Evolutionary conservation across 1,140 invertebrate species (phyloP).

Genomic region (Liolophura sinensis): DNA sequence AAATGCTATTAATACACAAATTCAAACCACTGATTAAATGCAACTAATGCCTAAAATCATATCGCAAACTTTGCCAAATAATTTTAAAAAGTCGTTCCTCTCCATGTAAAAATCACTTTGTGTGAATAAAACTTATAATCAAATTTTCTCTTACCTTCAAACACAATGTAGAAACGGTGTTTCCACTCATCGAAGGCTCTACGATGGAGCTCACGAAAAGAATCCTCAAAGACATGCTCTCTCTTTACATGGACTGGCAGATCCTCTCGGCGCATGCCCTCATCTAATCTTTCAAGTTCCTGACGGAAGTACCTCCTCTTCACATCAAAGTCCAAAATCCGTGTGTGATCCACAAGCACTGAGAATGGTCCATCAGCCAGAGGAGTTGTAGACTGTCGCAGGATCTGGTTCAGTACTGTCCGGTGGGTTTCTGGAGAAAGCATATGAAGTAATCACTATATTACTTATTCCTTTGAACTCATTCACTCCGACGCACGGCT

Average conservation of each 20-base stretch:
- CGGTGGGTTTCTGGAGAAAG: slow-evolving; percentile 77
- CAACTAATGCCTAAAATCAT: no score
- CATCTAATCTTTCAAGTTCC: slow-evolving; percentile 75
- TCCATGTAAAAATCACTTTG: no score
- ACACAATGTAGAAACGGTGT: slow-evolving; percentile 92
- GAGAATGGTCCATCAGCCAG: slow-evolving; percentile 86
- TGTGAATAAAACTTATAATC: not conserved
- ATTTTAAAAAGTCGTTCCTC: no score
- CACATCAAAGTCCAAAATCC: slow-evolving; percentile 90
- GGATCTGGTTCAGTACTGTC: slow-evolving; percentile 89
- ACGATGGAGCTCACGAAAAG: slow-evolving; percentile 85
- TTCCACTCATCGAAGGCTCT: slow-evolving; percentile 89
- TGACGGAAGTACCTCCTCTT: slow-evolving; percentile 89
- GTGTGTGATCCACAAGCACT: slow-evolving; percentile 86
- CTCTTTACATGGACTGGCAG: slow-evolving; percentile 86
- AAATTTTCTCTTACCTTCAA: slow-evolving; percentile 73
- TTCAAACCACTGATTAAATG: no score
- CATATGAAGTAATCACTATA: not conserved
- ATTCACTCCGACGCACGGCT: no score
- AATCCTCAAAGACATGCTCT: slow-evolving; percentile 89
- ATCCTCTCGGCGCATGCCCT: slow-evolving; percentile 75
- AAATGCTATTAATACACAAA: no score
- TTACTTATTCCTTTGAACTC: no score
- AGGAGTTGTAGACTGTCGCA: slow-evolving; percentile 83
- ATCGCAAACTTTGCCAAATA: no score